phyloP scores from a whole-genome alignment of 2,888 invertebrate species.

The Mythimna impura region DNA sequence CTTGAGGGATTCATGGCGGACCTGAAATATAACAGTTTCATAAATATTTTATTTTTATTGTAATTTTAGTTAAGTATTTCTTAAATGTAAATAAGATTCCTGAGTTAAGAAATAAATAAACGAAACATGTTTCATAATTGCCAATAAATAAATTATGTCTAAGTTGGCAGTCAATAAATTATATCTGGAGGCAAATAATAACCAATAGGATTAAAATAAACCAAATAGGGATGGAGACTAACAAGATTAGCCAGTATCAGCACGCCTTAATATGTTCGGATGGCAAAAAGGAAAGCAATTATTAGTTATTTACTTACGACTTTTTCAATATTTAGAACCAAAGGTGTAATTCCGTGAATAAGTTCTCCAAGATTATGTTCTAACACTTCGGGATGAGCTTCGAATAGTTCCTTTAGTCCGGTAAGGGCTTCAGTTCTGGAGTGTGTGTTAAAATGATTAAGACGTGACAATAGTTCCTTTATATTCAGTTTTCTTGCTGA shows the following conservation, averaged over 20 bases:
- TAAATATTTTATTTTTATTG: no score
- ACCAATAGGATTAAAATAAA: background rate
- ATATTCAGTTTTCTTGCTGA: slow-evolving; percentile 93
- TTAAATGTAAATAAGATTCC: no score
- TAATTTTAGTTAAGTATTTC: no score
- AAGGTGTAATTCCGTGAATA: slow-evolving; percentile 92
- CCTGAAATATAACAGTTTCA: slow-evolving; percentile 72
- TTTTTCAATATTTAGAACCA: slow-evolving; percentile 94
- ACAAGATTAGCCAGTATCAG: background rate
- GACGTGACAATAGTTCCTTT: slow-evolving; percentile 93
- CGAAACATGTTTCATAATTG: background rate
- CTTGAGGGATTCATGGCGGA: slow-evolving; percentile 90
- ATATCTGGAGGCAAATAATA: no score
- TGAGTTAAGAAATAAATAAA: no score
- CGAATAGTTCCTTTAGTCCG: slow-evolving; percentile 90
- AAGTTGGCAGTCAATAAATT: background rate
- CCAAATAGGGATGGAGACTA: background rate
- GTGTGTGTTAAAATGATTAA: slow-evolving; percentile 94
- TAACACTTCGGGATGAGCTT: slow-evolving; percentile 79
- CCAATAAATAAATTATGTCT: background rate
- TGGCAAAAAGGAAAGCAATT: background rate
- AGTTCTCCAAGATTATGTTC: slow-evolving; percentile 92
- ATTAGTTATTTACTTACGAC: slow-evolving; percentile 78
- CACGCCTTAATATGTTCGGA: background rate
- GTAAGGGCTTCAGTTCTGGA: slow-evolving; percentile 92